These are phyloP conservation scores for Stomatorhinus ivindoensis DNA, from an alignment of 2,113 vertebrate genomes.

Conservation along the genomic window DNA sequence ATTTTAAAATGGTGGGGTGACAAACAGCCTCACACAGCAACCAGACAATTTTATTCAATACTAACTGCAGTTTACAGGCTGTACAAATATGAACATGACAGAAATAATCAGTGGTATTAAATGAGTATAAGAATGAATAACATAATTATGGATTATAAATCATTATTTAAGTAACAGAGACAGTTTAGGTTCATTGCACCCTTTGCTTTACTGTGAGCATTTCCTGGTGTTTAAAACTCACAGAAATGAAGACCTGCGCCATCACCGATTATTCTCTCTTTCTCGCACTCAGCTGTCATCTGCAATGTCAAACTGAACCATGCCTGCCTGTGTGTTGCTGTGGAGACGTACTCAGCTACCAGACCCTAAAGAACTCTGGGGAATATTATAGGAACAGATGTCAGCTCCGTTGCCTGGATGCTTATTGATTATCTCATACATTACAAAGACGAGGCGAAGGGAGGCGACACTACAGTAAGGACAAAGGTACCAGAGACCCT, in stretches of 20 bases:
- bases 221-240: not conserved
- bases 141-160: not conserved
- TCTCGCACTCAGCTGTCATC: not conserved
- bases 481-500: not conserved
- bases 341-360: conserved; percentile 6
- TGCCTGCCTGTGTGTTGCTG: not conserved
- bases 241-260: not conserved
- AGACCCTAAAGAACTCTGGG: conserved; percentile 6
- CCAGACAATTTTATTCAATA: not conserved
- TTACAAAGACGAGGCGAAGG: not conserved
- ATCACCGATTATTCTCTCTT: not conserved
- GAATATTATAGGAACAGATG: conserved; percentile 6
- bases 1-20: not conserved
- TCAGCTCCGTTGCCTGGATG: conserved; percentile 7
- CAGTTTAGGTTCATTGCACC: not conserved
- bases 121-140: not conserved
- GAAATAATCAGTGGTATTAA: not conserved
- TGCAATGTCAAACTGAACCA: not conserved
- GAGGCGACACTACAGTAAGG: not conserved
- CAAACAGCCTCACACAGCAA: not conserved
- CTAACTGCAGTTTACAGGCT: not conserved
- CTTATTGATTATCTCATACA: conserved; percentile 13
- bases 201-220: not conserved
- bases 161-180: not conserved
- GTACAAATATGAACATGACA: not conserved